Conservation (phyloP, 2,113 vertebrate genomes). For the Dasyurus viverrinus region DNA sequence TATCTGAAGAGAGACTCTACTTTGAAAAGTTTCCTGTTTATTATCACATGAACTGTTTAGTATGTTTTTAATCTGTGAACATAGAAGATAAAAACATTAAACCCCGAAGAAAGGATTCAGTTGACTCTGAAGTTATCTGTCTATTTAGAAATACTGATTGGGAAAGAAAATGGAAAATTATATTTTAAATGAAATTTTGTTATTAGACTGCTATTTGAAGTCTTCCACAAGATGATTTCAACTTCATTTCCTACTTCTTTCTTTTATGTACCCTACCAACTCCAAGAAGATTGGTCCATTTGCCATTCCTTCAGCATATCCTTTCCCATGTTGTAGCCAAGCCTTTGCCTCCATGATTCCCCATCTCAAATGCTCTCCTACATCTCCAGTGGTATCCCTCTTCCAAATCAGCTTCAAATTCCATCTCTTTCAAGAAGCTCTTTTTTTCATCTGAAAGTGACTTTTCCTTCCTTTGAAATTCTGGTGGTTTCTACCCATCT, state of each 20-base stretch:
- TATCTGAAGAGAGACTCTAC: not conserved
- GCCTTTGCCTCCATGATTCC: not conserved
- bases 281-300: not conserved
- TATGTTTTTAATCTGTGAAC: conserved; percentile 33
- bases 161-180: conserved; percentile 61
- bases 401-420: not conserved
- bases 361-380: not conserved
- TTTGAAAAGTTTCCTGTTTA: conserved; percentile 34
- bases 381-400: not conserved
- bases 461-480: not conserved
- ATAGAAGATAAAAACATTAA: conserved; percentile 19
- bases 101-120: conserved; percentile 21
- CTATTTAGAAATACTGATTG: conserved; percentile 47
- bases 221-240: not conserved
- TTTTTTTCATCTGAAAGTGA: not conserved
- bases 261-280: not conserved
- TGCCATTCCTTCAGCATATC: not conserved
- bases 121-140: not conserved
- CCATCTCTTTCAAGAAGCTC: not conserved
- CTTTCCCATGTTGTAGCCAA: not conserved
- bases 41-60: not conserved
- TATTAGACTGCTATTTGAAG: not conserved
- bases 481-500: not conserved
- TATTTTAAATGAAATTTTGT: conserved; percentile 25
- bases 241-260: not conserved